Base-by-base conservation (phyloP, 2,797 vertebrate species). In the Myoxocephalus aenaeus region DNA sequence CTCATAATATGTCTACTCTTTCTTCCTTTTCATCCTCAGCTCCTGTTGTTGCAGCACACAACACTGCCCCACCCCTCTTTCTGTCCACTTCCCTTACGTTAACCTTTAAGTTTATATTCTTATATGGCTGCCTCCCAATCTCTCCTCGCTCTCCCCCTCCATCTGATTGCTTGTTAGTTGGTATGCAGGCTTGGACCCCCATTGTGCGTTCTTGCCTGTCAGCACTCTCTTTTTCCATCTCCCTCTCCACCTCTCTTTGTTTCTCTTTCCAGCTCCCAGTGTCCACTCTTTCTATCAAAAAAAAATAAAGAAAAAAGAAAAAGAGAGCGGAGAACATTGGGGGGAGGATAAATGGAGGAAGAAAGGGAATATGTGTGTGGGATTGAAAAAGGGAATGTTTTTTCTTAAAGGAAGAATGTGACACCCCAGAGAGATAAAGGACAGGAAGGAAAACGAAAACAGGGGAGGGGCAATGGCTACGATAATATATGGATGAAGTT, bases 141-240 rank as follows among this genome's bases (percentile, higher is more conserved):
- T 71, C 73, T 76, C 69, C 71, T 68, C 22, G 32, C 77, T 78
- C 80, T 83, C 62, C 76, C 75, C 77, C 80, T 83, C 79, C 79
- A 85, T 89, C 86, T 93, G 90, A 94, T 92, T 91, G 90, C 90
- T 88, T 89, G 92, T 90, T 91, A 92, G 88, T 93, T 92, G 87
- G 92, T 91, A 93, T 92, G 90, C 92, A 92, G 89, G 81, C 84
- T 79, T 68, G 82, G 83, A 90, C 87, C 87, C 88, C 92, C 80
- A 87, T 90, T 89, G 91, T 89, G 90, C 71, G 67, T 86, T 92
- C 89, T 87, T 91, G 89, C 89, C 87, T 91, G 92, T 94, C 92
- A 93, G 91, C 91, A 89, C 87, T 91, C 90, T 90, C 73, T 78
- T 90, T 80, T 69, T 84, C 79, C 83, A 74, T 88, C 81, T 87